Base-by-base conservation (phyloP, 2,797 vertebrate species). In the Centroberyx gerrardi region DNA sequence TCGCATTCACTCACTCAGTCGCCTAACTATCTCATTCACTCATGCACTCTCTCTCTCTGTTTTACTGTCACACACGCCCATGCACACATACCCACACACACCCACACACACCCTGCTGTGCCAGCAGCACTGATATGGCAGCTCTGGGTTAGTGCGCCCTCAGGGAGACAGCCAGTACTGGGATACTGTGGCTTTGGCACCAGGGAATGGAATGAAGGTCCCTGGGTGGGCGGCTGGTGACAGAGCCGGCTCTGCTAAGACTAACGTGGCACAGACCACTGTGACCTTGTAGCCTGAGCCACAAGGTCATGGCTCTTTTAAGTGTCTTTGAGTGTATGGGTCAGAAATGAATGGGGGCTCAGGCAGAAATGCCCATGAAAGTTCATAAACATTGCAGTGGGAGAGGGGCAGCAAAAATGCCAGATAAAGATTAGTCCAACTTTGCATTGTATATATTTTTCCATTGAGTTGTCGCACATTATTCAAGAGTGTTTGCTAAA, bases 401-500 rank as follows among this genome's bases (percentile, higher is more conserved):
- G 38, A 8, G 6, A 40, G 38, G 2, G 14, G 13, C 10, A 28
- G 15, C 28, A 31, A 51, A 67, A 46, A 61, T 29, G 9, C 4
- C 28, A 46, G n/a, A 18, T 38, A 51, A 55, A 61, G 8, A 44
- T 44, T 10, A 14, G 13, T 44, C 46, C 9, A 8, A 62, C 0
- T 2, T 58, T 18, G 22, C 12, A 8, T 61, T 61, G 10, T 17
- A 13, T 33, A 10, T 61, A 15, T 31, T 76, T 48, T 67, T 36
- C 27, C 14, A 42, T 31, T 33, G 9, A 76, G 7, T 38, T 72
- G 54, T 40, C 65, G 33, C 8, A 54, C 52, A 68, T 54, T 42
- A 58, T 74, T 66, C 3, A 29, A 66, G 72, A 64, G 22, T 62
- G 55, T 54, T 72, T 83, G 48, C 77, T 56, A 77, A 76, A 81